These are phyloP conservation scores for Chelon labrosus DNA, from an alignment of 2,797 vertebrate genomes.

Conservation along the genomic window DNA sequence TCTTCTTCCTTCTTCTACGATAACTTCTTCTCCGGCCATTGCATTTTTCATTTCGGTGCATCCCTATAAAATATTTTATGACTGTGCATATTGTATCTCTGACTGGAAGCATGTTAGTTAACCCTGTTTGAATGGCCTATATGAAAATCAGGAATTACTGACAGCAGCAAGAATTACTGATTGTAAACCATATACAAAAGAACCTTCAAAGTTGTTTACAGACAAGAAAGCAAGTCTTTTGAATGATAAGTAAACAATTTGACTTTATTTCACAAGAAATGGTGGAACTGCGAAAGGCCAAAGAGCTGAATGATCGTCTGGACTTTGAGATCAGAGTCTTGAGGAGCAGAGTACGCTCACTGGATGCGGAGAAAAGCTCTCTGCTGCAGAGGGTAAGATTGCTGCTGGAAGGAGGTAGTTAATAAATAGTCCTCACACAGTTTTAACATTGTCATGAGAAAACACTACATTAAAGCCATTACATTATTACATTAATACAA, in stretches of 20 bases:
- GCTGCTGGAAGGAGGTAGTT: not conserved
- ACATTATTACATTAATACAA: no score
- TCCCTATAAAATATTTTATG: no score
- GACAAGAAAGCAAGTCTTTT: not conserved
- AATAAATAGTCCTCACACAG: no score
- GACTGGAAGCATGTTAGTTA: not conserved
- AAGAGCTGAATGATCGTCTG: slow-evolving; percentile 84
- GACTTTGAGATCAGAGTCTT: slow-evolving; percentile 87
- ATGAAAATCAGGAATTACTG: no score
- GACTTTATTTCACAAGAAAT: slow-evolving; percentile 61
- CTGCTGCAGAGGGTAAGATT: slow-evolving; percentile 82
- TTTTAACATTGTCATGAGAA: not conserved
- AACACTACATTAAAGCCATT: not conserved
- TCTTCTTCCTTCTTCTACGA: no score
- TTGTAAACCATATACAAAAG: not conserved
- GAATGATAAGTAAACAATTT: not conserved
- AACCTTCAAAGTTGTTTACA: not conserved
- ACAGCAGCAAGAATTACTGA: no score
- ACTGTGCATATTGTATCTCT: not conserved
- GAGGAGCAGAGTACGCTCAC: slow-evolving; percentile 77
- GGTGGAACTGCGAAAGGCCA: slow-evolving; percentile 80
- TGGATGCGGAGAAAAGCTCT: slow-evolving; percentile 83
- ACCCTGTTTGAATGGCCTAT: no score
- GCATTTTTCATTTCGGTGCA: no score
- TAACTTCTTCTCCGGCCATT: no score